These are phyloP conservation scores for Lanistes nyassanus DNA, from an alignment of 1,140 invertebrate genomes.

Conservation along the genomic window DNA sequence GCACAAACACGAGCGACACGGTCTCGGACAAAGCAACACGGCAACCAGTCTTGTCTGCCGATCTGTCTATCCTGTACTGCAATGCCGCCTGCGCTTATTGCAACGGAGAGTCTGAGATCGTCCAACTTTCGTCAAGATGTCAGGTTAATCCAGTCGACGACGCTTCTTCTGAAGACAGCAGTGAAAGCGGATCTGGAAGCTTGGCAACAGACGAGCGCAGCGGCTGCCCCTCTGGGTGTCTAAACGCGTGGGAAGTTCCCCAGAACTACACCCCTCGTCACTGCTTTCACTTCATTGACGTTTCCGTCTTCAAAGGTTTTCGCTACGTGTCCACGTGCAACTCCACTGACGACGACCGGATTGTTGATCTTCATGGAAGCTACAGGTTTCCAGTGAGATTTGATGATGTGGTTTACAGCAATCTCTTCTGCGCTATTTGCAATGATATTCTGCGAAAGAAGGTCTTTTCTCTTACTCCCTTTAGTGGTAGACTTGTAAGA, in stretches of 20 bases:
- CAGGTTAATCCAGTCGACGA: too few relatives aligned
- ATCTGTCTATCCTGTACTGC: conserved; percentile 3
- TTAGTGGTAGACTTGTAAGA: not conserved
- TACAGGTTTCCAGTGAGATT: conserved; percentile 6
- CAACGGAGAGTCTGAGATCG: not conserved
- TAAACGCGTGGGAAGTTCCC: not conserved
- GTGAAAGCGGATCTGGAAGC: too few relatives aligned
- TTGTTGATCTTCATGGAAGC: not conserved
- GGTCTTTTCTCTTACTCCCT: not conserved
- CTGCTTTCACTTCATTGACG: not conserved
- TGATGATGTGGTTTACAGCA: not conserved
- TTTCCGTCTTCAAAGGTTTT: too few relatives aligned
- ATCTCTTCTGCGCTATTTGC: conserved; percentile 14
- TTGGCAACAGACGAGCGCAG: not conserved
- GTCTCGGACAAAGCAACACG: too few relatives aligned
- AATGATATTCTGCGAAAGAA: not conserved
- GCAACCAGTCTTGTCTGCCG: not conserved
- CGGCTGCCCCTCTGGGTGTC: not conserved
- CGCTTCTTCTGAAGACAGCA: too few relatives aligned
- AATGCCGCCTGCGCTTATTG: not conserved
- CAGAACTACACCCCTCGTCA: not conserved
- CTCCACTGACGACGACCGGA: not conserved
- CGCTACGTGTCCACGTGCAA: not conserved
- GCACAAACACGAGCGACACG: not conserved
- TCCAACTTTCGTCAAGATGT: not conserved